Evolutionary conservation across 2,113 vertebrate species (phyloP), one percentile per base, ranked within the genome.

Genomic region (Antigone vipio): DNA sequence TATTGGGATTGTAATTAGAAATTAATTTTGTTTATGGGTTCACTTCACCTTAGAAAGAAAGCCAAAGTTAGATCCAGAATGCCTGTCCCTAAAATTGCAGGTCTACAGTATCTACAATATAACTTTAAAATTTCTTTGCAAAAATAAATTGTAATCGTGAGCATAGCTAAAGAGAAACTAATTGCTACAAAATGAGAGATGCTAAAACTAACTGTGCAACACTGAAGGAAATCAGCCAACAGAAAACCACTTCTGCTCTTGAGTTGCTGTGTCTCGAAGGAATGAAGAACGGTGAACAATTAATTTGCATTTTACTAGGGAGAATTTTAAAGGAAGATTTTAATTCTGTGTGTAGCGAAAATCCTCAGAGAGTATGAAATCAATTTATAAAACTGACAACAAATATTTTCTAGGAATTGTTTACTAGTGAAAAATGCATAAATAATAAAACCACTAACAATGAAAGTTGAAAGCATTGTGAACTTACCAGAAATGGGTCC

Each of bases 271-370:
- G 32, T 38, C 52, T 88, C 1, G 2, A 92, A 74, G 32, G 30
- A 80, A 77, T 59, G 11, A 62, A 4, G 11, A 62, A 4, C 0
- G 0, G 24, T 67, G 38, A 66, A 69, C 7, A 71, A 24, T 38
- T 34, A 59, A 50, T 49, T 42, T 21, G 3, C 16, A 40, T 90
- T 88, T 76, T 85, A 73, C 18, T 23, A 23, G 5, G 18, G 9
- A 95, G 19, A 45, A 59, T 52, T 81, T 67, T 76, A 64, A 71
- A 71, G 34, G 55, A 72, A 56, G 2, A 74, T 52, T 94, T 84
- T 52, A 38, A 63, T 92, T 88, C 55, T 83, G 5, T 59, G 18
- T 52, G 30, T 45, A 47, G 10, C 0, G 13, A 77, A 93, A 95
- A 35, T 49, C 17, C 26, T 77, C 55, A 44, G 9, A 42, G 23